Evolutionary conservation across 2,888 invertebrate genomes (phyloP), one percentile per base, ranked within the genome.

Genomic region (Taphrorychus bicolor): DNA sequence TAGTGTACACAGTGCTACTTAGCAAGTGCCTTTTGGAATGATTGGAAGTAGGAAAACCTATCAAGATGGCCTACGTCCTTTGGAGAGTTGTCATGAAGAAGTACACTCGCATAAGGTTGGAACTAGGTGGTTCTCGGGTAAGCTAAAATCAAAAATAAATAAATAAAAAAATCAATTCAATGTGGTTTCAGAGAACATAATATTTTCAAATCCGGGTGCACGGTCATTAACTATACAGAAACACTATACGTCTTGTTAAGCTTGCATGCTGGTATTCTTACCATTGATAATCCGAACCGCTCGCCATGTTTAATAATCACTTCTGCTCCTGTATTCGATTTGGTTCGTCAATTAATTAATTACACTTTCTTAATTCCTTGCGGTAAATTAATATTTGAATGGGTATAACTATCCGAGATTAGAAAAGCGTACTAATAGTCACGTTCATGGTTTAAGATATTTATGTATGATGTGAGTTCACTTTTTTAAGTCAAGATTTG

Each of bases 1-100:
- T 32, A 9, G 11, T 32, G 32, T 11, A 32, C 11, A 32, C n/a
- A 32, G 32, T 32, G 32, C 11, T 32, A 7, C 32, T 1, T 11
- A 1, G 1, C 11, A 32, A 32, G 32, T 32, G 32, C 11, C 11
- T 32, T 41, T 49, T 61, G 59, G 57, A 62, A 67, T 62, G 62
- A 42, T 23, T 45, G 56, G 18, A 21, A 32, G 23, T 32, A 48
- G 17, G n/a, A n/a, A n/a, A n/a, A n/a, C n/a, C 7, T 40, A 69
- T 66, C 54, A 70, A 54, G 68, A 87, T 87, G 87, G 87, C 87
- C 73, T 87, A 87, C 80, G 85, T 87, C 69, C 82, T 87, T 70
- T 87, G 86, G 87, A 83, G 86, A 75, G 86, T 87, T 71, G 81
- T 87, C 69, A 86, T 86, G 85, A 87, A 87, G 78, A 86, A 86